These are phyloP conservation scores for Psittacula cyanocephala DNA, from an alignment of 2,113 vertebrate genomes.

Conservation along the genomic window DNA sequence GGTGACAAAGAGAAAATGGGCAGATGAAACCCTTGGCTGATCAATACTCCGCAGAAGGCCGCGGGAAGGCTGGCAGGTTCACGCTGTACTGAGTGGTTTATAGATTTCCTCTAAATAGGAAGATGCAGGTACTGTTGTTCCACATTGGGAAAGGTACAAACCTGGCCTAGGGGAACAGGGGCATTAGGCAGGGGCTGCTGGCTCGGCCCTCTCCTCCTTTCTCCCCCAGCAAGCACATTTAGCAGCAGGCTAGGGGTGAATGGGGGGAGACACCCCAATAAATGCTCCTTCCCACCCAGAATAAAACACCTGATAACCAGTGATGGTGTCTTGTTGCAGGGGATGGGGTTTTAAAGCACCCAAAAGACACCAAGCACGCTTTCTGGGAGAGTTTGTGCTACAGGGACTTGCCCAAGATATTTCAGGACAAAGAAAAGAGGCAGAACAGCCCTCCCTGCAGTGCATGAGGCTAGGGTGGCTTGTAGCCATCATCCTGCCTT, in stretches of 20 bases:
- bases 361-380: accelerated
- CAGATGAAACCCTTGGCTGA: not conserved
- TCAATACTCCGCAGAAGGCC: not conserved
- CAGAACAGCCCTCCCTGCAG: not conserved
- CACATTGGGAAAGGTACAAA: not conserved
- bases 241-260: not conserved
- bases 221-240: not conserved
- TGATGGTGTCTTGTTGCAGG: accelerated
- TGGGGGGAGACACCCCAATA: not conserved
- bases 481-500: not conserved
- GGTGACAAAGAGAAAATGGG: accelerated
- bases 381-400: not conserved
- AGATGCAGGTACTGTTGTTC: not conserved
- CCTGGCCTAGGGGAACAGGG: accelerated
- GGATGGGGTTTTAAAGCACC: accelerated
- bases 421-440: not conserved
- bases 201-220: not conserved
- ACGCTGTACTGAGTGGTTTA: constrained; percentile 8
- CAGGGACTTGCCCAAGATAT: not conserved
- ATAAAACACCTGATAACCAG: not conserved
- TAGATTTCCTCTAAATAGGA: constrained; percentile 50
- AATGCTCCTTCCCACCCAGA: not conserved
- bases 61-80: not conserved
- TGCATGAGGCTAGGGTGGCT: not conserved
- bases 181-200: not conserved